phyloP scores from a whole-genome alignment of 2,888 invertebrate species.

The Aethes cnicana region DNA sequence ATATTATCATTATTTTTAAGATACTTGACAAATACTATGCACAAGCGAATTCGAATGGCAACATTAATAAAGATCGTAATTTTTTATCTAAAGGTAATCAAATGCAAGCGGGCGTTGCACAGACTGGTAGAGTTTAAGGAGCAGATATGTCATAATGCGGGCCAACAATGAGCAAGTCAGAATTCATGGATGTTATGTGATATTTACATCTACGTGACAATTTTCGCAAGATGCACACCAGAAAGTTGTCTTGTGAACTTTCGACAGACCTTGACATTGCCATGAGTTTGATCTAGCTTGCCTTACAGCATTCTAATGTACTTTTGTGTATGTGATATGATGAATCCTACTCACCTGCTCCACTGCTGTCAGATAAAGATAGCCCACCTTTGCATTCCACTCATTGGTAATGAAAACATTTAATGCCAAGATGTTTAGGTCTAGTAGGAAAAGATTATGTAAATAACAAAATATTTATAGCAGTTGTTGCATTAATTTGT shows the following conservation, averaged over 20 bases:
- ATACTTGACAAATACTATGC: neutral
- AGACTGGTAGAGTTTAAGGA: neutral
- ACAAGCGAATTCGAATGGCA: constrained; percentile 11
- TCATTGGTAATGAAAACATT: neutral
- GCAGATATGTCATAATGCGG: neutral
- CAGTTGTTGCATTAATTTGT: no score
- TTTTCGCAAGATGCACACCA: no score
- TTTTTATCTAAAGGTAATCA: constrained; percentile 18
- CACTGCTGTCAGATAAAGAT: no score
- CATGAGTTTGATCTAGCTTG: no score
- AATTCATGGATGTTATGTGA: no score
- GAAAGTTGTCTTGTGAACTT: no score
- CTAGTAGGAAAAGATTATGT: constrained; percentile 3
- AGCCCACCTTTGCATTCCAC: constrained; percentile 23
- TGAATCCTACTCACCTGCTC: no score
- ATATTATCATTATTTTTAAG: no score
- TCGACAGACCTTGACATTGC: no score
- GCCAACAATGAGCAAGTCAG: neutral
- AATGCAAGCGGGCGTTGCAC: constrained; percentile 6
- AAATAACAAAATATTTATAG: constrained; percentile 18
- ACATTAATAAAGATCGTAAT: constrained; percentile 2
- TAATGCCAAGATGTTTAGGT: constrained; percentile 11
- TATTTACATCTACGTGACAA: no score
- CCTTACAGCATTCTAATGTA: no score
- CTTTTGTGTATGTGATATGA: no score